Evolutionary conservation across 1,140 invertebrate genomes (phyloP).

Genomic region (Laodelphax striatellus): DNA sequence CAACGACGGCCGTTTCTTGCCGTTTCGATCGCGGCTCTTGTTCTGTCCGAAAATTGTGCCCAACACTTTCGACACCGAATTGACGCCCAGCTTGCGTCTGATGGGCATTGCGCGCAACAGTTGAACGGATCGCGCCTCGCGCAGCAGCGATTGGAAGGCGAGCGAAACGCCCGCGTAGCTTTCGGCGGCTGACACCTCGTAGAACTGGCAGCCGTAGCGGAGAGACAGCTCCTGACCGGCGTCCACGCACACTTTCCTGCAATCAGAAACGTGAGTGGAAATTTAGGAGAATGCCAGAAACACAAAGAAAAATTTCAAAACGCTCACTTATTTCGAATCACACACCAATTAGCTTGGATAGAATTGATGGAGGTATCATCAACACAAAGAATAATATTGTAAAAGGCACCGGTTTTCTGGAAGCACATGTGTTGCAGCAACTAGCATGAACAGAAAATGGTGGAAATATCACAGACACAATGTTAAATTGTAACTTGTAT

Average conservation of each 20-base stretch:
- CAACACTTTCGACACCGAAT: slow-evolving; percentile 65
- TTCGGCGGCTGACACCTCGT: slow-evolving; percentile 75
- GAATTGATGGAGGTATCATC: too few species aligned
- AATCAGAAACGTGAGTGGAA: too few species aligned
- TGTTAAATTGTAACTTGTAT: too few species aligned
- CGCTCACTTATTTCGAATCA: too few species aligned
- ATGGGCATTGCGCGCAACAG: slow-evolving; percentile 56
- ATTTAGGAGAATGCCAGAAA: too few species aligned
- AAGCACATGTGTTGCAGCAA: too few species aligned
- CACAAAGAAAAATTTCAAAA: too few species aligned
- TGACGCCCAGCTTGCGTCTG: slow-evolving; percentile 58
- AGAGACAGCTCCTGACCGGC: slow-evolving; percentile 68
- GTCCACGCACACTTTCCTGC: slow-evolving; percentile 61
- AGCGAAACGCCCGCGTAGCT: slow-evolving; percentile 62
- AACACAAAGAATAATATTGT: too few species aligned
- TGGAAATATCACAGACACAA: too few species aligned
- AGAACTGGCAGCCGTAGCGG: slow-evolving; percentile 69
- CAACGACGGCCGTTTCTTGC: slow-evolving; percentile 62
- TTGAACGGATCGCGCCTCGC: slow-evolving; percentile 59
- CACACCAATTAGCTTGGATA: too few species aligned
- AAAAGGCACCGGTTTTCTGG: too few species aligned
- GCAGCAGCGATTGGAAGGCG: slow-evolving; percentile 64
- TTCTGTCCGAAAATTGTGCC: slow-evolving; percentile 68
- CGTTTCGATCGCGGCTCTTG: slow-evolving; percentile 42
- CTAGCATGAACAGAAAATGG: too few species aligned